Conservation (phyloP, 2,797 vertebrate genomes). For the Scyliorhinus canicula region DNA sequence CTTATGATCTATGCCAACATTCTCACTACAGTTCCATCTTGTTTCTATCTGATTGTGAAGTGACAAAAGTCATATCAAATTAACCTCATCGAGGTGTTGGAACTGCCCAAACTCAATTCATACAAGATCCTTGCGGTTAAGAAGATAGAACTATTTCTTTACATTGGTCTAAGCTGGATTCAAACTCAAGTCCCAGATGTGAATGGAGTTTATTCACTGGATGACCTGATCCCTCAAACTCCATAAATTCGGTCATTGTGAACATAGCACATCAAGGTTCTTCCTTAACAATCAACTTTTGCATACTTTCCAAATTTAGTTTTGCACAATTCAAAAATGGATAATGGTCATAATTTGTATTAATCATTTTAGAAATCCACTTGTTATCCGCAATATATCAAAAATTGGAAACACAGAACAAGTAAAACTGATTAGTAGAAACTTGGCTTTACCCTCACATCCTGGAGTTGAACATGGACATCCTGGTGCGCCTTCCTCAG, state of each 20-base stretch:
- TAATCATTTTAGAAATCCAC: not conserved
- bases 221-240: not conserved
- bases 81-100: not conserved
- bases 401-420: not conserved
- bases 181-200: not conserved
- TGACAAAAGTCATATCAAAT: not conserved
- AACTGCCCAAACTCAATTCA: not conserved
- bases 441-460: constrained; percentile 70
- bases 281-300: not conserved
- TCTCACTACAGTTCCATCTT: not conserved
- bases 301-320: not conserved
- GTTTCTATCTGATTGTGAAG: not conserved
- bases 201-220: not conserved
- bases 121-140: not conserved
- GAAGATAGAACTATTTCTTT: not conserved
- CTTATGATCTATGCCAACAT: not conserved
- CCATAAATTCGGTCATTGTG: not conserved
- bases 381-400: not conserved
- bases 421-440: constrained; percentile 15
- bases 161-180: not conserved
- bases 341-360: not conserved
- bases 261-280: not conserved
- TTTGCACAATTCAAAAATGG: not conserved
- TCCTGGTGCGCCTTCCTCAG: constrained; percentile 90
- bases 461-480: constrained; percentile 85